Conservation (phyloP, 2,888 invertebrate genomes). For the Hofmannophila pseudospretella region DNA sequence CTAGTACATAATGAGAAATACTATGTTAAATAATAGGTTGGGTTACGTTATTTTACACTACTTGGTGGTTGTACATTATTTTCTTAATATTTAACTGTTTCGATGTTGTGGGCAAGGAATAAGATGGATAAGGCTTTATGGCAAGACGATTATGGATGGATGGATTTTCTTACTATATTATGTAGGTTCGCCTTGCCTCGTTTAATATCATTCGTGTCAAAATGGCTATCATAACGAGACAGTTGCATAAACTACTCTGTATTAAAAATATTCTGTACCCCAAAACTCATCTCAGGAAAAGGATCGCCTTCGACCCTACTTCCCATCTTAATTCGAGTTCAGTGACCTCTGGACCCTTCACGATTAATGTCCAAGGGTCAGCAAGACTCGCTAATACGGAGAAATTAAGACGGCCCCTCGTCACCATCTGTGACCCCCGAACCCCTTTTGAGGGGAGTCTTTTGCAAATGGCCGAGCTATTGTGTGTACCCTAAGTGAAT, state of each 20-base stretch:
- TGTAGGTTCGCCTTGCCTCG: too few relatives aligned
- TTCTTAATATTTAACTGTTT: too few relatives aligned
- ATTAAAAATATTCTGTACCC: background rate
- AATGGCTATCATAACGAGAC: too few relatives aligned
- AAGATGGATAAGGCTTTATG: too few relatives aligned
- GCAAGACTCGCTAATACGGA: slow-evolving; percentile 67
- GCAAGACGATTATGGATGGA: too few relatives aligned
- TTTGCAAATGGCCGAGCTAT: slow-evolving; percentile 33
- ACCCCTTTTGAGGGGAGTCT: slow-evolving; percentile 17
- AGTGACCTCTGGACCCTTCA: slow-evolving; percentile 62
- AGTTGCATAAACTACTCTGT: too few relatives aligned
- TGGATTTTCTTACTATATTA: too few relatives aligned
- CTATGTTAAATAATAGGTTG: too few relatives aligned
- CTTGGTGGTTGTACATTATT: too few relatives aligned
- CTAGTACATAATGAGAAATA: background rate
- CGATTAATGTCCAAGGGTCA: slow-evolving; percentile 70
- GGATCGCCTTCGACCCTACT: slow-evolving; percentile 10
- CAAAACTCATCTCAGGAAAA: background rate
- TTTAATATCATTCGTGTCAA: too few relatives aligned
- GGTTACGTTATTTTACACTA: too few relatives aligned
- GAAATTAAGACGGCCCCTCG: slow-evolving; percentile 72
- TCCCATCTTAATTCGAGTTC: slow-evolving; percentile 68
- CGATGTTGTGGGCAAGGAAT: too few relatives aligned
- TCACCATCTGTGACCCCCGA: slow-evolving; percentile 53
- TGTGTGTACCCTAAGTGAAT: slow-evolving; percentile 29